Conservation (phyloP, 2,113 vertebrate species). For the Cyprinodon brontotheroides region DNA sequence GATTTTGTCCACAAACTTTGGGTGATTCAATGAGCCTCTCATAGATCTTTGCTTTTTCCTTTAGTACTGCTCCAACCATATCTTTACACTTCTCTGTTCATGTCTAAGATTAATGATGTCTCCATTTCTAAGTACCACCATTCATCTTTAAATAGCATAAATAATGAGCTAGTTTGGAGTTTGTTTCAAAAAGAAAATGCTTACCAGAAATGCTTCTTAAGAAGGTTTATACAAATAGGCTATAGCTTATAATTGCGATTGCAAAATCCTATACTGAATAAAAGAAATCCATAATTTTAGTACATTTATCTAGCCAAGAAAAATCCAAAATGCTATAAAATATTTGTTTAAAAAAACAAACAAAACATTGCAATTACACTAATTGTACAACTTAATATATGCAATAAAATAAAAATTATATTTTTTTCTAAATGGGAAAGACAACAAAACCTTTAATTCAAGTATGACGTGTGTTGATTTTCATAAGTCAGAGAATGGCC, state of each 20-base stretch:
- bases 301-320: not conserved
- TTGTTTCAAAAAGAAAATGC: not conserved
- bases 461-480: too few relatives aligned
- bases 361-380: not conserved
- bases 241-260: not conserved
- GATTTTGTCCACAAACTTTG: constrained; percentile 3
- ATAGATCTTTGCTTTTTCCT: not conserved
- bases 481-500: too few relatives aligned
- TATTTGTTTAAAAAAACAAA: too few relatives aligned
- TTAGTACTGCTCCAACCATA: not conserved
- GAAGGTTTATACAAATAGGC: not conserved
- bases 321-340: not conserved
- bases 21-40: not conserved
- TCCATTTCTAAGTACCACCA: not conserved
- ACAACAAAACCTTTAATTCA: too few relatives aligned
- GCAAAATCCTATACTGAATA: not conserved
- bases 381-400: not conserved
- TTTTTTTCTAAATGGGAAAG: too few relatives aligned
- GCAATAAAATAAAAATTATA: not conserved
- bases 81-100: not conserved
- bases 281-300: not conserved
- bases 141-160: not conserved
- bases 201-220: not conserved
- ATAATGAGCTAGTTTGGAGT: not conserved
- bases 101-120: not conserved